These are phyloP conservation scores for Melanotus villosus DNA, from an alignment of 2,888 invertebrate species.

Conservation along the genomic window DNA sequence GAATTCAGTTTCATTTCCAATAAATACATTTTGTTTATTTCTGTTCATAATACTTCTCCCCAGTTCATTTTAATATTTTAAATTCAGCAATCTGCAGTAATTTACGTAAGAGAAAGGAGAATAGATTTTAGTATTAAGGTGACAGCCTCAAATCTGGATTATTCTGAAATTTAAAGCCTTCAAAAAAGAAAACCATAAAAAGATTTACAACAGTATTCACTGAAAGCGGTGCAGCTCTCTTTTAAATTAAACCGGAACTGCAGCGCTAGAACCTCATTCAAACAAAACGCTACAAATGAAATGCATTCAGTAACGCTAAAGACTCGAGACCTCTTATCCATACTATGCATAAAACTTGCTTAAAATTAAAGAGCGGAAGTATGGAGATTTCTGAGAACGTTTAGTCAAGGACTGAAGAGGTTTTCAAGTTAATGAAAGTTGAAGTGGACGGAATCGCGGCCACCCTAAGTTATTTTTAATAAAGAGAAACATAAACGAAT, in stretches of 20 bases:
- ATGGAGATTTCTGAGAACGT: constrained; percentile 12
- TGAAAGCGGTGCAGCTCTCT: not conserved
- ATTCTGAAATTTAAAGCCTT: not conserved
- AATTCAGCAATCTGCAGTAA: not conserved
- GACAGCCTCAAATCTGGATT: not conserved
- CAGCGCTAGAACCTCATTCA: not conserved
- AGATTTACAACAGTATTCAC: not conserved
- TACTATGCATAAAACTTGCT: constrained; percentile 10
- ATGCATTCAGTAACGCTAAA: constrained; percentile 5
- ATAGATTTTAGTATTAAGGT: not conserved
- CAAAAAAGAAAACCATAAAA: not conserved
- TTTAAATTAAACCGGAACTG: constrained; percentile 13
- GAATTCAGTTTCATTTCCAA: too few species aligned
- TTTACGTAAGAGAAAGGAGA: not conserved
- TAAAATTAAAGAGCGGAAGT: constrained; percentile 15
- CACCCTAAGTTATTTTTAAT: too few species aligned
- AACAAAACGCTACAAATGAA: constrained; percentile 11
- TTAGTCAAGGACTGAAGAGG: not conserved
- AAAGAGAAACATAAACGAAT: too few species aligned
- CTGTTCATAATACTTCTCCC: too few species aligned
- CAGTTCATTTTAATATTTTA: too few species aligned
- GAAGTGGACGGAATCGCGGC: constrained; percentile 6
- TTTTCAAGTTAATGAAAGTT: constrained; percentile 19
- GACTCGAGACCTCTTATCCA: not conserved
- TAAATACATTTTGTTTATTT: too few species aligned